Percentiles rank a stretch among this genome's conserved stretches.
Conservation (phyloP, 2,888 invertebrate species). For the Zele albiditarsus region DNA sequence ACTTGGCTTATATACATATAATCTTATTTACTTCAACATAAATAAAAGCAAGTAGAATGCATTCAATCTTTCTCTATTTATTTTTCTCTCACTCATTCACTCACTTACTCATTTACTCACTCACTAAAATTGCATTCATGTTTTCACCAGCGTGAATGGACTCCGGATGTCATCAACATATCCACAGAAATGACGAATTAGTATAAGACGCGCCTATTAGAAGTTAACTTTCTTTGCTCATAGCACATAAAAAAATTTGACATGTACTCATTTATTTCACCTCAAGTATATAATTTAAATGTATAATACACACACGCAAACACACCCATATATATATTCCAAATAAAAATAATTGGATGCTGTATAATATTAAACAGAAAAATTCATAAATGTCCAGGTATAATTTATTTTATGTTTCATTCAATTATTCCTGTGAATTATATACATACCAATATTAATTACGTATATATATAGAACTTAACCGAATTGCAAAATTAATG, state of each 20-base stretch:
- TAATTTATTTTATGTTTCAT: no score
- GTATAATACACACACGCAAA: no score
- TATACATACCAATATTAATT: not conserved
- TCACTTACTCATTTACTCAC: not conserved
- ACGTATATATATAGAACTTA: not conserved
- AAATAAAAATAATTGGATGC: not conserved
- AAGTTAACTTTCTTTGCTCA: slow-evolving; percentile 23
- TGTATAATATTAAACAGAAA: not conserved
- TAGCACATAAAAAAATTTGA: slow-evolving; percentile 9
- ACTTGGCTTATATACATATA: not conserved
- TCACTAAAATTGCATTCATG: slow-evolving; percentile 13
- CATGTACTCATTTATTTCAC: not conserved
- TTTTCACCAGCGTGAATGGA: slow-evolving; percentile 42
- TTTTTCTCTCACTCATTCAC: slow-evolving; percentile 14
- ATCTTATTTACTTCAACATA: not conserved
- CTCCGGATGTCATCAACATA: slow-evolving; percentile 35
- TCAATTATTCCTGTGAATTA: no score
- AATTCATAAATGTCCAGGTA: not conserved
- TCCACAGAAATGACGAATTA: not conserved
- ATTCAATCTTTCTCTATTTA: slow-evolving; percentile 24
- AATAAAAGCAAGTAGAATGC: slow-evolving; percentile 1
- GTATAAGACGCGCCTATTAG: slow-evolving; percentile 8
- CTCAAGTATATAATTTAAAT: not conserved
- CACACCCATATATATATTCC: not conserved
- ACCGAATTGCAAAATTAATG: not conserved